Base-by-base conservation (phyloP, 1,140 invertebrate species). In the Trichomalopsis sarcophagae region DNA sequence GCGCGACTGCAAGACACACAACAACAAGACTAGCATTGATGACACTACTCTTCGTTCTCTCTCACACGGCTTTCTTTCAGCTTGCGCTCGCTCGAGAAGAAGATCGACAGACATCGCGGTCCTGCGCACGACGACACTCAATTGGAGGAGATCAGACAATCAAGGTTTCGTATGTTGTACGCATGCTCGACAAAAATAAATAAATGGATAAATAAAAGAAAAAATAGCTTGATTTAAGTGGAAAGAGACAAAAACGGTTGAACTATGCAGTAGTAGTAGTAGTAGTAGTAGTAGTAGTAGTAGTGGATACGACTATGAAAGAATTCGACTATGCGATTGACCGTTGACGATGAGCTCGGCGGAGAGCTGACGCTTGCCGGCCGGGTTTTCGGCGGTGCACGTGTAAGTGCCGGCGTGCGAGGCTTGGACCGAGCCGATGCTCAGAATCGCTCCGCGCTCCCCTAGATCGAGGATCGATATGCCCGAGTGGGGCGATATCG, bases 341-440 rank as follows among this genome's bases (percentile, higher is more conserved):
- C 96, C 96, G 92, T 97, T 96, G 86, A 97, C 96, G 86, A 95
- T 92, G 84, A 97, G 92, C 89, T 95, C 93, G 84, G 95, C 92
- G 62, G 95, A 95, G 88, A 95, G 94, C 87, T 95, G 94, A 84
- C 94, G 93, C 88, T 94, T 94, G 80, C 96, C 96, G 85, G 96
- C 96, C 82, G 94, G 93, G 92, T 97, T 97, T 93, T 95, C 95
- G 75, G 95, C 96, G 85, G 95, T 94, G 91, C 97, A 98, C n/a
- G 96, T 97, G 91, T 97, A 98, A 89, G 96, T 96, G 89, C 97
- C 97, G 86, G 96, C 95, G 92, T 97, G 96, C 86, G 93, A 92
- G 55, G 94, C 95, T 89, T 94, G 94, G 81, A 96, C 95, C 86
- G 94, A 95, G 91, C 96, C 96, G 87, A 97, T 96, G 87, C 95